These are phyloP conservation scores for Electrona antarctica DNA, from an alignment of 2,113 vertebrate species.

Conservation along the genomic window DNA sequence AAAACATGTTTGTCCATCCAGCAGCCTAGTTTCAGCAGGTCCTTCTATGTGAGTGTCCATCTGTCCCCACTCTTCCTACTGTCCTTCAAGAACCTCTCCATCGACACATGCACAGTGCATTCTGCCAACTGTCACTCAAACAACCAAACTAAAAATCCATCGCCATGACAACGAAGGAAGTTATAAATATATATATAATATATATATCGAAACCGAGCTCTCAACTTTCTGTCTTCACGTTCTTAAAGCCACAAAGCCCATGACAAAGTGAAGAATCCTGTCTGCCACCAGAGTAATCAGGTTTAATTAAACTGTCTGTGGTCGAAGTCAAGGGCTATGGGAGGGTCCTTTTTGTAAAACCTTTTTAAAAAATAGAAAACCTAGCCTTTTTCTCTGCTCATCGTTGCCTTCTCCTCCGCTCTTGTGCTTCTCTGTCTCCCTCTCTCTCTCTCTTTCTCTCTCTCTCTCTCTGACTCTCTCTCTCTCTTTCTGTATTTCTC, in stretches of 20 bases:
- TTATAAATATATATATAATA: conserved; percentile 5
- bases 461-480: conserved; percentile 11
- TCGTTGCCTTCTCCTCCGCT: conserved; percentile 77
- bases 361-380: conserved; percentile 51
- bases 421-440: conserved; percentile 37
- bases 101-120: conserved; percentile 58
- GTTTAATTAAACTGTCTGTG: conserved; percentile 54
- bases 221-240: conserved; percentile 39
- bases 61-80: neutral
- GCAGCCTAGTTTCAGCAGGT: conserved; percentile 31
- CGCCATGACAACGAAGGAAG: conserved; percentile 40
- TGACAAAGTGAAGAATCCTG: conserved; percentile 49
- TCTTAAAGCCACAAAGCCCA: conserved; percentile 45
- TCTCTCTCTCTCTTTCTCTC: conserved; percentile 9
- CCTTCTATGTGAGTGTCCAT: conserved; percentile 11
- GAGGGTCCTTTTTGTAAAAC: conserved; percentile 67
- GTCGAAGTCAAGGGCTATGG: conserved; percentile 76
- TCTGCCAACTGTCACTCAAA: conserved; percentile 57
- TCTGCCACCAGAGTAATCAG: conserved; percentile 57
- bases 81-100: conserved; percentile 6
- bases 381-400: conserved; percentile 75
- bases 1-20: conserved; percentile 44
- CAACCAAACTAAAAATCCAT: conserved; percentile 37
- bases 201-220: conserved; percentile 19
- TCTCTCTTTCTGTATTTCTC: conserved; percentile 40